Conservation (phyloP, 2,797 vertebrate species). For the Acestrorhynchus altus region DNA sequence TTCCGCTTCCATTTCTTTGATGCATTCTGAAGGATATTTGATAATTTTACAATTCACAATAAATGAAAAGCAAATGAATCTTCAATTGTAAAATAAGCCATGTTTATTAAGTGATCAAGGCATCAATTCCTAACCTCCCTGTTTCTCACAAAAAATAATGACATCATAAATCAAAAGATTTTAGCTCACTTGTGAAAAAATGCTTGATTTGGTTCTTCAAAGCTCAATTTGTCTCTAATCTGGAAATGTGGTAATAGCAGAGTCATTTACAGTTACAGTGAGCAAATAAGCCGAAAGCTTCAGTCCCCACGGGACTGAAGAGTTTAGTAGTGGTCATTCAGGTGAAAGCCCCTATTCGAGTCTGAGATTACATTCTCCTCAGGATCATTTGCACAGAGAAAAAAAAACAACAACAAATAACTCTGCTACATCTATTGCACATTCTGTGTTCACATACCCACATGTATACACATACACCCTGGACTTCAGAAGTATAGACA, state of each 20-base stretch:
- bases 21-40: no score
- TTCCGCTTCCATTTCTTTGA: no score
- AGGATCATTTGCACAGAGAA: not conserved
- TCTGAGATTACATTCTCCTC: slow-evolving; percentile 9
- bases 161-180: slow-evolving; percentile 40
- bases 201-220: slow-evolving; percentile 27
- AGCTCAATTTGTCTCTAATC: not conserved
- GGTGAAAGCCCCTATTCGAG: not conserved
- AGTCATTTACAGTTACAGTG: not conserved
- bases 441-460: slow-evolving; percentile 12
- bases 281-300: not conserved
- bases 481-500: slow-evolving; percentile 21
- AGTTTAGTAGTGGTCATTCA: slow-evolving; percentile 23
- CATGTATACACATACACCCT: not conserved
- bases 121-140: slow-evolving; percentile 27
- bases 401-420: not conserved
- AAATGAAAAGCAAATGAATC: not conserved
- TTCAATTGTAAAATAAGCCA: slow-evolving; percentile 35
- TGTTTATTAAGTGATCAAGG: slow-evolving; percentile 53
- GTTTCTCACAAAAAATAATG: slow-evolving; percentile 32
- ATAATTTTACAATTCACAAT: no score
- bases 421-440: slow-evolving; percentile 47
- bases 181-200: slow-evolving; percentile 18
- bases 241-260: slow-evolving; percentile 1
- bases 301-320: not conserved